Base-by-base conservation (phyloP, 2,113 vertebrate species). In the Solea solea region DNA sequence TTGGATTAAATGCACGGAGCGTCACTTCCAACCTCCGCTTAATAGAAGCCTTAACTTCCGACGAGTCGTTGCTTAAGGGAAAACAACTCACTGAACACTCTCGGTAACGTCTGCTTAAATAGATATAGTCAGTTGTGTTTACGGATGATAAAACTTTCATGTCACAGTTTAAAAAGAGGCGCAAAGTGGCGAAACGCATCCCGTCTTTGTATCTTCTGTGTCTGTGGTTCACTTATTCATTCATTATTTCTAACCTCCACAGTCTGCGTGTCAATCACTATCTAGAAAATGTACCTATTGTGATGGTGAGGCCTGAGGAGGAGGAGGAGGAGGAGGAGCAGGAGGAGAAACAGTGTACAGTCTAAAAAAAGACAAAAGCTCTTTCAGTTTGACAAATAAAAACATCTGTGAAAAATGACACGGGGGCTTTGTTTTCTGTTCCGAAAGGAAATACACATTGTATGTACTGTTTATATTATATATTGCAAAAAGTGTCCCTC, bases 351-450 rank as follows among this genome's bases (percentile, higher is more conserved):
- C 78, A 80, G 80, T 93, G 89, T 94, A 92, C 84, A 93, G 88
- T 83, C 39, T 80, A 87, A 84, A 89, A 89, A 84, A 90, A 80
- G 86, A 80, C 76, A 83, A 88, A 88, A 85, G 71, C 86, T 93
- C 84, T 89, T 91, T 93, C 83, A 87, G 88, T 94, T 93, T 92
- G 90, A 91, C 86, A 88, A 93, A 93, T 93, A 94, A 94, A 84
- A 45, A 89, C 92, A 86, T 92, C 84, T 93, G 93, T 94, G 90
- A 93, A 88, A 89, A 74, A 61, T 7, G 10, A 54, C 14, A 1
- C 16, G 34, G 4, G 59, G 64, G 41, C 21, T 68, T 70, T 73
- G 45, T 62, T 69, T 74, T 3, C 52, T 68, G 1, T 63, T 54
- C n/a, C 21, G 53, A 10, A 15, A 9, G 21, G 12, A 61, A 57